Evolutionary conservation across 2,113 vertebrate species (phyloP), one percentile per base, ranked within the genome.

Genomic region (Cyphomyrus discorhynchus): DNA sequence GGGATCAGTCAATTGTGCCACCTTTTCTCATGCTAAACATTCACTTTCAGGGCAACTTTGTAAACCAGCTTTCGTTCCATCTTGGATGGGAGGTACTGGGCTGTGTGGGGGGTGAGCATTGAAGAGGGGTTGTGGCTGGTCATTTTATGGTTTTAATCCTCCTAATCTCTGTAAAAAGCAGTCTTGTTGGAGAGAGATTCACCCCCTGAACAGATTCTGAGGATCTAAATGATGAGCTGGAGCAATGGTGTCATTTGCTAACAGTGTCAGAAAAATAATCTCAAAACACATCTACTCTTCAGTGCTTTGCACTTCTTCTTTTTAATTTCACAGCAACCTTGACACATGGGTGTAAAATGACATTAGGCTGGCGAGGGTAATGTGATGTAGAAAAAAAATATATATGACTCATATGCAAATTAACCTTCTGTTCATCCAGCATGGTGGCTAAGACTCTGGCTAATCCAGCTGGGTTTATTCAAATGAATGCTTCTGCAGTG

Each of bases 71-170:
- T 94, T 92, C 91, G 94, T 96, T 96, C 94, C 95, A 92, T 93
- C 95, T 91, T 95, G 94, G 93, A 94, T 90, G 93, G 95, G 95
- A 94, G 91, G 89, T 91, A 95, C 95, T 94, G 92, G 94, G 94
- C 94, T 45, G 82, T 49, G 35, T 80, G 82, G 82, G 42, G 82
- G 42, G 82, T 49, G 92, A 39, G 13, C 70, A 39, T 31, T 77
- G 70, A 77, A 77, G 97, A 96, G 96, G 96, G 95, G 93, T 93
- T 93, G 94, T 94, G 96, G 96, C 96, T 95, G 95, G 96, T 97
- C 96, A 96, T 97, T 98, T 98, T 98, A 97, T 98, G 97, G 96
- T 95, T 97, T 97, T 98, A 98, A 99, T 99, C 98, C 97, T 93
- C 97, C 97, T 99, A 98, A 99, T 98, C 97, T 97, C 95, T 94